These are phyloP conservation scores for Neotoma lepida DNA, from an alignment of 2,113 vertebrate species.

Conservation along the genomic window DNA sequence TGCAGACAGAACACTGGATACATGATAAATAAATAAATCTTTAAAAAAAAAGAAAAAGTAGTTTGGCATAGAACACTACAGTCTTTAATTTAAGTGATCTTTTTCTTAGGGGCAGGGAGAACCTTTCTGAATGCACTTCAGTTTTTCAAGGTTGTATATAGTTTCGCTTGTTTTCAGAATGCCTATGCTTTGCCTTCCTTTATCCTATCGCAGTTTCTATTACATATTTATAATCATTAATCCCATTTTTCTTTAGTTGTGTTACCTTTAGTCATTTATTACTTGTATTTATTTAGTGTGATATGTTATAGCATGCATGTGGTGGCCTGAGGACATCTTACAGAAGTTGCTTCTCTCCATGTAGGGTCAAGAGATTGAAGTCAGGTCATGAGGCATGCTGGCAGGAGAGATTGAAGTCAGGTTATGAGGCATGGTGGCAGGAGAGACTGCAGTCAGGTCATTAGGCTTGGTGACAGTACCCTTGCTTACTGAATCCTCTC, in stretches of 20 bases:
- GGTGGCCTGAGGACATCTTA: not conserved
- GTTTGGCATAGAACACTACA: not conserved
- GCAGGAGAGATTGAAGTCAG: not conserved
- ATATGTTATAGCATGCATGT: not conserved
- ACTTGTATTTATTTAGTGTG: not conserved
- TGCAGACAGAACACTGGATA: no score
- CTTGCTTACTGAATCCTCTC: not conserved
- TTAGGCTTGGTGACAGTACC: not conserved
- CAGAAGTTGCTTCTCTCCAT: not conserved
- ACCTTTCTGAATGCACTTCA: not conserved
- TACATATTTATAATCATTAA: not conserved
- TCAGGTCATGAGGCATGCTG: no score
- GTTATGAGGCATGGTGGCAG: no score
- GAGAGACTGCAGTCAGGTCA: not conserved
- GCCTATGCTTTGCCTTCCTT: not conserved
- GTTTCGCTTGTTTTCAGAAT: constrained; percentile 3
- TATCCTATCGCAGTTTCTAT: not conserved
- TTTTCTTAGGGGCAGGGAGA: not conserved
- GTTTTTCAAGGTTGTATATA: not conserved
- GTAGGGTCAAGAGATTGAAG: not conserved
- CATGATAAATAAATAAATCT: no score
- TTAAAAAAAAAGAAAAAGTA: not conserved
- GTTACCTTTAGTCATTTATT: not conserved
- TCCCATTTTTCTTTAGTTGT: not conserved
- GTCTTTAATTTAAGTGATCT: constrained; percentile 34